Base-by-base conservation (phyloP, 2,888 invertebrate genomes). In the Synergus umbraculus region DNA sequence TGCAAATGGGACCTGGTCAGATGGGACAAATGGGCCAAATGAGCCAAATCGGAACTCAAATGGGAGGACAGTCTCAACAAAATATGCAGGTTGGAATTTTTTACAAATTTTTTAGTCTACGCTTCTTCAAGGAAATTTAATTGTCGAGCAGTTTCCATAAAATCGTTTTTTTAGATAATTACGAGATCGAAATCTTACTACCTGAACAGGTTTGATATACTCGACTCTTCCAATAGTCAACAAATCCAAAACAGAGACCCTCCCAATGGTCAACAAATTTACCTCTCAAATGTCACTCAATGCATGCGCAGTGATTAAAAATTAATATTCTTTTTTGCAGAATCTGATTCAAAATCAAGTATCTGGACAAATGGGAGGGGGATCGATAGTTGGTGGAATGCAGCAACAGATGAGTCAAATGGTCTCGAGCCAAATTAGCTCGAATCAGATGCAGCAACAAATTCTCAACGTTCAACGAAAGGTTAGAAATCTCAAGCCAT, bases 381-480 rank as follows among this genome's bases (percentile, higher is more conserved):
- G 88, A 54, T 22, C 12, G 12, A 18, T 22, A 12, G 12, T 60
- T 60, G 18, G 18, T 60, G 60, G 22, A 60, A 89, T 91, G 81
- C 88, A 89, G 13, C 91, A 90, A 77, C 90, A 90, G 80, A 92
- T 93, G 77, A 92, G 90, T 87, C 92, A 91, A 83, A 93, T 93
- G 85, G 87, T 86, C 76, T 86, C 90, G 7, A 88, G 87, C 10
- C 92, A 91, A 83, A 88, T 92, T 84, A 88, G 88, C 41, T 87
- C 90, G 1, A 89, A 87, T 79, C 92, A 90, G 83, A 89, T 92
- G 84, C 88, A 87, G 63, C 90, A 90, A 77, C 94, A 94, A 88
- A 93, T 94, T 92, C 93, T 93, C 92, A 88, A 91, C 41, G 88
- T 92, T 86, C 92, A 92, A 83, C 87, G 92, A 82, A 92, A 92